Evolutionary conservation across 2,113 vertebrate species (phyloP), one percentile per base, ranked within the genome.

Genomic region (Pao palembangensis): DNA sequence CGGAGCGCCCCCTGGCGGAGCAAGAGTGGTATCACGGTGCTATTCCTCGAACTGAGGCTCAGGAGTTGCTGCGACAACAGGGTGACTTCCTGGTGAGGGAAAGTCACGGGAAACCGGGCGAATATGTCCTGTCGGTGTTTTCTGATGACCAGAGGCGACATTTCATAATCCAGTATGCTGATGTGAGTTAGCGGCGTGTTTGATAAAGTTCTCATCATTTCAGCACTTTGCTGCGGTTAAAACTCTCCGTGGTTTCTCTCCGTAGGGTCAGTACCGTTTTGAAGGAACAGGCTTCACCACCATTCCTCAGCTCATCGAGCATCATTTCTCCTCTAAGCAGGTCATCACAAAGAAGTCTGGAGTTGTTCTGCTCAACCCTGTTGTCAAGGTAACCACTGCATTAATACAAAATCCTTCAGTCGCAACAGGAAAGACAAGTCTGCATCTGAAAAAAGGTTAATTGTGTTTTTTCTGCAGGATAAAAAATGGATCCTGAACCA

Each of bases 11-110:
- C 0, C 69, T 99, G 80, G 85, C 91, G 8, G 96, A 99, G 0
- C 94, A 98, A 85, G 96, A 99, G 75, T 99, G 96, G 96, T 99
- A 99, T 76, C 96, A 99, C 6, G 96, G 96, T 1, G 96, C 96
- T 63, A 97, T 98, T 81, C 96, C 96, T 57, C 90, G 96, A 66
- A 92, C 95, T 23, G 96, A 99, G 85, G 96, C 96, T 1, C 96
- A 99, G 85, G 96, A 99, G 68, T 89, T 98, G 5, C 89, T 99
- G 58, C 95, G 93, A 78, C 93, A 94, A 57, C 95, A 99, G 88
- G 96, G 96, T 69, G 96, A 99, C 90, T 99, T 99, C 87, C 86
- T 99, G 81, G 96, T 99, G 70, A 91, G 96, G 64, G 96, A 99
- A 84, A 98, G 96, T 80, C 96, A 99, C 59, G 96, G 95, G 55